Evolutionary conservation across 2,888 invertebrate species (phyloP), one percentile per base, ranked within the genome.

Genomic region (Siphlonurus alternatus): DNA sequence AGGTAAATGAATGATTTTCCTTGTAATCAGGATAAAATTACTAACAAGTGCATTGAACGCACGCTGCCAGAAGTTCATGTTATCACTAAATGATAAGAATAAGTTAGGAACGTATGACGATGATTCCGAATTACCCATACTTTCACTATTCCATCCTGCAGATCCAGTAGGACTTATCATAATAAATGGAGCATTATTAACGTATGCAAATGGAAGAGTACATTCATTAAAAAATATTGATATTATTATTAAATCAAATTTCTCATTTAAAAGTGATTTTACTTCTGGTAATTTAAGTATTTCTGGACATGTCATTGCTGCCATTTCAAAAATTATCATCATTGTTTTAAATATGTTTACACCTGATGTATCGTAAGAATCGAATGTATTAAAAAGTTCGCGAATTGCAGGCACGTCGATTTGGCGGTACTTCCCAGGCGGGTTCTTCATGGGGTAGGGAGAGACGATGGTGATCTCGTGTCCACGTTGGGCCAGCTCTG

Each of bases 51-150:
- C 67, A 66, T 73, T 73, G 5, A 68, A 19, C 18, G 70, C 24
- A 64, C 73, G 67, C 64, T 73, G 67, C 18, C 2, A 25, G 61
- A 72, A 71, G 3, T 63, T 66, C 73, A 72, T 73, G 1, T 66
- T 66, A 15, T 67, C 66, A 10, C 68, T 64, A 63, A 66, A 70
- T 1, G 67, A 66, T 2, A 69, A 63, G 64, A 72, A 71, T 1
- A 69, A 23, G 63, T 74, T 72, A 2, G 76, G 75, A 24, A 72
- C 72, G n/a, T 73, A 64, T 10, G 75, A 69, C 0, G 69, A 68
- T 23, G 70, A 70, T 19, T 69, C 68, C 25, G 69, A 67, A 59
- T 68, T 69, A 7, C 67, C 69, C 18, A 68, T 22, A 1, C 69
- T 61, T 5, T n/a, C n/a, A n/a, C n/a, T n/a, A n/a, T n/a, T n/a